These are phyloP conservation scores for Phortica variegata DNA, from an alignment of 1,140 invertebrate genomes.

Conservation along the genomic window DNA sequence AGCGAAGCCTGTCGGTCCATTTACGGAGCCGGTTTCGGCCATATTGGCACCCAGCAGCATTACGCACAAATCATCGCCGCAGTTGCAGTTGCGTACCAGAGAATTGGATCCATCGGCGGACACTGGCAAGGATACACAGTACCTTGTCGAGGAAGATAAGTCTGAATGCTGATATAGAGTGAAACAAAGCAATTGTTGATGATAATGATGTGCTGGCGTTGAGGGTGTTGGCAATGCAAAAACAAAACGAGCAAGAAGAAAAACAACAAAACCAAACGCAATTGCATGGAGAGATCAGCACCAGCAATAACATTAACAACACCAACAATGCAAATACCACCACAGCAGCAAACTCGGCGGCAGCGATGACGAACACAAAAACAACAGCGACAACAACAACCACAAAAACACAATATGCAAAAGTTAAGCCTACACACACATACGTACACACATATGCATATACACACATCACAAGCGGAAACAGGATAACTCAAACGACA, in stretches of 20 bases:
- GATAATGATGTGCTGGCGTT: not conserved
- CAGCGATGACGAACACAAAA: conserved; percentile 36
- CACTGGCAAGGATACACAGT: conserved; percentile 89
- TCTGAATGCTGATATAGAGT: conserved; percentile 58
- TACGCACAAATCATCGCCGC: conserved; percentile 72
- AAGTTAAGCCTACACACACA: no score
- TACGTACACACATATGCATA: conserved; percentile 11
- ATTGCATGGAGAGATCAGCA: conserved; percentile 23
- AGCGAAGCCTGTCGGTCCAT: conserved; percentile 59
- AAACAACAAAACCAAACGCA: not conserved
- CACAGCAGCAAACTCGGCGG: conserved; percentile 32
- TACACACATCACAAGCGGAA: conserved; percentile 26
- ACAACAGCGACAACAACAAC: conserved; percentile 12
- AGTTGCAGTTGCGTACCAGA: conserved; percentile 70
- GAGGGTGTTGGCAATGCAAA: not conserved
- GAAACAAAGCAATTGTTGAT: conserved; percentile 19
- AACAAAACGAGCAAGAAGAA: not conserved
- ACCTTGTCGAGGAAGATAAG: conserved; percentile 82
- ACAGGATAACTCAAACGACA: conserved; percentile 3
- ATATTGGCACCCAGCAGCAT: conserved; percentile 79
- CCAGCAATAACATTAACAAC: conserved; percentile 21
- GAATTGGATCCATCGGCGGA: conserved; percentile 83
- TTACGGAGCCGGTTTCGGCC: conserved; percentile 66
- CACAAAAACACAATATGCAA: conserved; percentile 11
- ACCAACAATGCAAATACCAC: conserved; percentile 6